Conservation (phyloP, 2,113 vertebrate species). For the Zosterops lateralis region DNA sequence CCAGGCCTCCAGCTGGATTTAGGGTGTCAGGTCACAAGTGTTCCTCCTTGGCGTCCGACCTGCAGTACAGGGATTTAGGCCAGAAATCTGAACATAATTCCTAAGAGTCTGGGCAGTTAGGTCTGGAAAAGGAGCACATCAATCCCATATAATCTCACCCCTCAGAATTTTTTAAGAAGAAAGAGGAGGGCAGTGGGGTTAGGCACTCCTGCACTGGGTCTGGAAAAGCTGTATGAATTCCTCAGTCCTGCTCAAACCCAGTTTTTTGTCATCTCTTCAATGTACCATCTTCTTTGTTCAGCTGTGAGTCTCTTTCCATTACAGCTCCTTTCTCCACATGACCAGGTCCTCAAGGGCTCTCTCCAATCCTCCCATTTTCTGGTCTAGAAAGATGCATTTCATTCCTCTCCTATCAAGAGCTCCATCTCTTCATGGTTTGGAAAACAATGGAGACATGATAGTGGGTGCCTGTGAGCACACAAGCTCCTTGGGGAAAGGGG, state of each 20-base stretch:
- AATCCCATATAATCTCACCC: neutral
- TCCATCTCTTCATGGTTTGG: neutral
- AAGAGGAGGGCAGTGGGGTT: neutral
- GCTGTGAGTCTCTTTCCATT: neutral
- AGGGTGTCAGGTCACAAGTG: neutral
- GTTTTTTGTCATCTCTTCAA: neutral
- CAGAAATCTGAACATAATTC: neutral
- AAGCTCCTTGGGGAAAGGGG: neutral
- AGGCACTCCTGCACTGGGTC: neutral
- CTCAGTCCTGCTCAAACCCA: neutral
- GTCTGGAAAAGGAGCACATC: neutral
- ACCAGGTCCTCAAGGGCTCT: neutral
- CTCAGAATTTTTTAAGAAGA: neutral
- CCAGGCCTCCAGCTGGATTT: neutral
- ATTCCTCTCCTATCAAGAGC: neutral
- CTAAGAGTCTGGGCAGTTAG: neutral
- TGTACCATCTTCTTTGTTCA: neutral
- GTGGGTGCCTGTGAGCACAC: neutral
- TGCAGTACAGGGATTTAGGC: neutral
- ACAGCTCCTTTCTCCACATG: neutral
- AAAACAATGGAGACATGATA: fast-evolving
- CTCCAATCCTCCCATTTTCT: neutral
- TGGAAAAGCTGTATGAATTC: neutral
- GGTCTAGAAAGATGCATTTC: neutral
- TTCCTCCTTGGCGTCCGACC: neutral